phyloP scores from a whole-genome alignment of 53 echinoderm and acorn worm species.

The Hippasteria phrygiana region DNA sequence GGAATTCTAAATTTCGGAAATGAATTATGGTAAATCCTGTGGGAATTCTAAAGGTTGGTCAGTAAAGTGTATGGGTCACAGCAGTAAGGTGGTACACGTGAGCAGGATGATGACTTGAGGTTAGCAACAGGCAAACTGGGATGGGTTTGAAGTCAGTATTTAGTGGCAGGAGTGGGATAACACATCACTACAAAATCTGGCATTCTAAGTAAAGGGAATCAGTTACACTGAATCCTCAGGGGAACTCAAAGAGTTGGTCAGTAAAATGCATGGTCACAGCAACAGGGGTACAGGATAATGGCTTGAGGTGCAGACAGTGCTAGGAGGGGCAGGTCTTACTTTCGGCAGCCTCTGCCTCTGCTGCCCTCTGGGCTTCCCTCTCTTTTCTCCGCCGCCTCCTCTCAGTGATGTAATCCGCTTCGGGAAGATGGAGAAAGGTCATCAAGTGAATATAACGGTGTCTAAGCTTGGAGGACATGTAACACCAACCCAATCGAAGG shows the following conservation, averaged over 20 bases:
- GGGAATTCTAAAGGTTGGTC: neutral
- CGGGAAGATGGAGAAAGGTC: neutral
- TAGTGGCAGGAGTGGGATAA: neutral
- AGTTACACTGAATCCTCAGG: neutral
- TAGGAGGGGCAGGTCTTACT: constrained; percentile 30
- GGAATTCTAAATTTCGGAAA: neutral
- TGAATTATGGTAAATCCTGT: neutral
- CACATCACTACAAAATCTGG: too few species aligned
- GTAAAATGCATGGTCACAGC: neutral
- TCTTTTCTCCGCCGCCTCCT: constrained; percentile 57
- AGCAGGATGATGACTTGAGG: neutral
- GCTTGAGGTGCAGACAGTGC: neutral
- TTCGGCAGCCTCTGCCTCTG: constrained; percentile 57
- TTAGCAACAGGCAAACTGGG: neutral
- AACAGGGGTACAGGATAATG: neutral
- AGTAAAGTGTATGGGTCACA: neutral
- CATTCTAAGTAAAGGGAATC: neutral
- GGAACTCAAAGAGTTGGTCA: neutral
- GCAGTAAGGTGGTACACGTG: neutral
- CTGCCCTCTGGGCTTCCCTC: constrained; percentile 48
- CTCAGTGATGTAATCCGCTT: constrained; percentile 60
- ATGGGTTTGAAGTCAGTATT: neutral
- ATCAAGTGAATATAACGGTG: neutral
- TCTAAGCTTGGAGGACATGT: neutral
- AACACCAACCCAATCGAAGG: neutral